Base-by-base conservation (phyloP, 92 coral and sea anemone genomes). In the Palythoa heliodiscus region DNA sequence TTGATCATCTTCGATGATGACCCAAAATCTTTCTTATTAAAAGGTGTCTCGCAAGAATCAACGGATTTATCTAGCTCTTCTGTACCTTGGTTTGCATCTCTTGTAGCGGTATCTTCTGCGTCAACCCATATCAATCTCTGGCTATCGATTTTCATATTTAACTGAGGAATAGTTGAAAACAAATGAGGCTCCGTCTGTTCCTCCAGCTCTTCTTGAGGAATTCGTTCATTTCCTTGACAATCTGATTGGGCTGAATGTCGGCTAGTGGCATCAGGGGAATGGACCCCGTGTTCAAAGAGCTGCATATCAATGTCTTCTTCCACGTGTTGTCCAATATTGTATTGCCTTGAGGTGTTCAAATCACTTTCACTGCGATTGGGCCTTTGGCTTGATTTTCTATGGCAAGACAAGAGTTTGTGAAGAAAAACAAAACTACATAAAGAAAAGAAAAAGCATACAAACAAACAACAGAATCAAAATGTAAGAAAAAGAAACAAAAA, bases 221-320 rank as follows among this genome's bases (percentile, higher is more conserved):
- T 23, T 25, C 14, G 48, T 11, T 68, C 88, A 58, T 76, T 84
- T 38, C 71, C 77, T 17, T 63, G 69, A 58, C 29, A 47, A 54
- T 17, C 25, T 12, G 91, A 87, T 16, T 79, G 70, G 68, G 85
- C 88, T 7, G 73, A 71, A 50, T 78, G 80, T 76, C 73, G 52
- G 20, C 71, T 58, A 55, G 74, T 66, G 25, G 87, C 63, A 70
- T 15, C 67, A 1, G 84, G 84, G 0, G 91, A 83, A 70, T 91
- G 89, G 52, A 83, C 78, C 53, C 88, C 91, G 61, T 86, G 86
- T 35, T 82, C 93, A 73, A 96, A 96, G 98, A 96, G 91, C 29
- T 87, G 84, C 77, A 92, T 81, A 73, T 96, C 98, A 55, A 96
- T 92, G 61, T 87, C 93, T 74, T 94, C 93, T 39, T 87, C 92